Conservation (phyloP, 2,797 vertebrate genomes). For the Sebastes kiyomatsui region DNA sequence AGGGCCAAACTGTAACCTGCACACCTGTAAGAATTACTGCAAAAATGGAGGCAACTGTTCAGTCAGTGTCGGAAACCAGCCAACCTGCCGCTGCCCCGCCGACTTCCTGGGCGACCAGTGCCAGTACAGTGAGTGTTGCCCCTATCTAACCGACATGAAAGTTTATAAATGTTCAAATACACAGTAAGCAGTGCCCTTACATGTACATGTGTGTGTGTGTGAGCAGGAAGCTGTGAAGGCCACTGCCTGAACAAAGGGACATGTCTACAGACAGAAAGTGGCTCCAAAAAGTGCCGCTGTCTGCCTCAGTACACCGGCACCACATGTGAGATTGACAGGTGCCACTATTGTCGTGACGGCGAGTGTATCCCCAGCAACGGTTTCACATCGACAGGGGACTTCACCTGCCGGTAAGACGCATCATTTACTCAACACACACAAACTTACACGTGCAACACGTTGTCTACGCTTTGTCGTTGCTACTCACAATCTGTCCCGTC, state of each 20-base stretch:
- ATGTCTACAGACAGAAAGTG: conserved; percentile 84
- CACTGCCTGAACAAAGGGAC: conserved; percentile 89
- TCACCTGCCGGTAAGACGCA: conserved; percentile 88
- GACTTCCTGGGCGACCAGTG: conserved; percentile 92
- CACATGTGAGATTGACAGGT: conserved; percentile 89
- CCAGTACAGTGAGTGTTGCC: conserved; percentile 90
- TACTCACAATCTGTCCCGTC: not conserved
- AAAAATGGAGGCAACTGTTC: conserved; percentile 90
- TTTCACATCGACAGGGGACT: conserved; percentile 82
- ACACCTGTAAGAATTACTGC: conserved; percentile 90
- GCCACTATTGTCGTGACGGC: conserved; percentile 87
- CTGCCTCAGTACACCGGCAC: conserved; percentile 83
- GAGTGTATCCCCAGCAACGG: conserved; percentile 82
- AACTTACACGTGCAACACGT: fast-evolving
- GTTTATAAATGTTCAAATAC: not conserved
- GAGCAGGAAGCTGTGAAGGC: conserved; percentile 87
- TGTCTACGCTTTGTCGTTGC: not conserved
- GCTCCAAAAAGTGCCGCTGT: conserved; percentile 88
- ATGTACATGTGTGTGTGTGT: conserved; percentile 37
- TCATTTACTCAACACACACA: not conserved
- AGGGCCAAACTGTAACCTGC: conserved; percentile 89
- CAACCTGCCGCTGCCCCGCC: conserved; percentile 87
- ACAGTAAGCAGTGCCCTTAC: not conserved
- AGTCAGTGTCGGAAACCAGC: conserved; percentile 94
- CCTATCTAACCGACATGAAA: not conserved